phyloP scores from a whole-genome alignment of 2,113 vertebrate genomes.

The Gallinago undulata region DNA sequence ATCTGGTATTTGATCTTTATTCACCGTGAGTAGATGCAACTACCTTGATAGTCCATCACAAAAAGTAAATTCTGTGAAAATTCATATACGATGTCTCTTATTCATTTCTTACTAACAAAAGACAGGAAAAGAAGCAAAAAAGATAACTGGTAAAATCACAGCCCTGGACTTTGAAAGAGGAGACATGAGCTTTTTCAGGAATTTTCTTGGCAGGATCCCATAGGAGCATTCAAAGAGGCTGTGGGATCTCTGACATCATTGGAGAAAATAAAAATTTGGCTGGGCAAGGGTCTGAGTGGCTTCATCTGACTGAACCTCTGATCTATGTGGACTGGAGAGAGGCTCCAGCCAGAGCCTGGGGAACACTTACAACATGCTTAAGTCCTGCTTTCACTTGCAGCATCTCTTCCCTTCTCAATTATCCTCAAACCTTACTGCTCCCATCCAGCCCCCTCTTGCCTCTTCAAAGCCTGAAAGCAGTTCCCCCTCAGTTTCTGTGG shows the following conservation, averaged over 20 bases:
- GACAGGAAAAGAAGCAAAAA: background rate
- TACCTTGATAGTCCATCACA: background rate
- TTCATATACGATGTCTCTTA: background rate
- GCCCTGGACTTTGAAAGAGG: background rate
- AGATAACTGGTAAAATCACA: background rate
- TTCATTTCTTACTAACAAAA: background rate
- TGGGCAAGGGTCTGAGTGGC: background rate
- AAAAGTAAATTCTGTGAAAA: background rate
- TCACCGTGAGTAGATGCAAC: background rate
- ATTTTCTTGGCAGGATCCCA: background rate
- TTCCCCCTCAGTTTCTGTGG: background rate
- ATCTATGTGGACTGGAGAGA: accelerated
- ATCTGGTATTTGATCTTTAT: background rate
- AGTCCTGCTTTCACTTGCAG: background rate
- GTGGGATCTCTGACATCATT: background rate
- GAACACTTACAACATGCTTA: background rate
- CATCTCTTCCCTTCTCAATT: background rate
- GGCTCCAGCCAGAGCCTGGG: background rate
- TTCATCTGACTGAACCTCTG: background rate
- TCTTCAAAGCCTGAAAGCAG: background rate
- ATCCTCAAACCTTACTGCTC: background rate
- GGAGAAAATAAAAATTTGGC: background rate
- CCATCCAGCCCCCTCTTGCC: background rate
- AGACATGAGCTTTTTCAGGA: background rate
- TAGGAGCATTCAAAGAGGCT: background rate